Evolutionary conservation across 2,113 vertebrate genomes (phyloP), one percentile per base, ranked within the genome.

Genomic region (Varanus komodoensis): DNA sequence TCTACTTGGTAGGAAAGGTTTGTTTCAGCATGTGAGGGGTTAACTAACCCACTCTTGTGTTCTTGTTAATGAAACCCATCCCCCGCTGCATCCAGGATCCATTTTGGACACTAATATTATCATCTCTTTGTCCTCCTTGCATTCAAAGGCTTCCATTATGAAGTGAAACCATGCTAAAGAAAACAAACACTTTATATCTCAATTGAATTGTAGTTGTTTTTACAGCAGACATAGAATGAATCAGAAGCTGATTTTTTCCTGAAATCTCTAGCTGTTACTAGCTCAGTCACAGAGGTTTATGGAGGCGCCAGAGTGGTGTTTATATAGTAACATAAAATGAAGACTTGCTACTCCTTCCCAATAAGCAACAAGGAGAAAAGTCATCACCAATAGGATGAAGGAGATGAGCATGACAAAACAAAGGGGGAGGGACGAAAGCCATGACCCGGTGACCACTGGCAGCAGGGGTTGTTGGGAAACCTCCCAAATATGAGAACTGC

Each of bases 311-410:
- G 64, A 71, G 90, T 73, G 11, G 93, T 21, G 48, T 92, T 92
- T 79, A 87, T 83, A 94, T 90, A 86, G 86, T 94, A 94, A 2
- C 73, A 0, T 64, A 61, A 88, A 88, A 85, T 0, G 80, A 68
- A 69, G 92, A 89, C 82, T 80, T 93, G 77, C 86, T 29, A 84
- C 84, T 23, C 83, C 84, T 89, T 89, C 90, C 81, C 69, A 77
- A 82, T 89, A 61, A 78, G 52, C 27, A 74, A 83, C 92, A 93
- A 79, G 0, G 0, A 14, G 89, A 93, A 77, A 88, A 81, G 25
- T 21, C 6, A n/a, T 3, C 50, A 5, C 74, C 67, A 84, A 81
- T 85, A 64, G 6, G 21, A 44, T 89, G 75, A 86, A 54, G 84
- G 23, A 1, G 92, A 21, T n/a, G 85, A 89, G n/a, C 7, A 5